Conservation (phyloP, 2,888 invertebrate species). For the Drosophila meridiana region DNA sequence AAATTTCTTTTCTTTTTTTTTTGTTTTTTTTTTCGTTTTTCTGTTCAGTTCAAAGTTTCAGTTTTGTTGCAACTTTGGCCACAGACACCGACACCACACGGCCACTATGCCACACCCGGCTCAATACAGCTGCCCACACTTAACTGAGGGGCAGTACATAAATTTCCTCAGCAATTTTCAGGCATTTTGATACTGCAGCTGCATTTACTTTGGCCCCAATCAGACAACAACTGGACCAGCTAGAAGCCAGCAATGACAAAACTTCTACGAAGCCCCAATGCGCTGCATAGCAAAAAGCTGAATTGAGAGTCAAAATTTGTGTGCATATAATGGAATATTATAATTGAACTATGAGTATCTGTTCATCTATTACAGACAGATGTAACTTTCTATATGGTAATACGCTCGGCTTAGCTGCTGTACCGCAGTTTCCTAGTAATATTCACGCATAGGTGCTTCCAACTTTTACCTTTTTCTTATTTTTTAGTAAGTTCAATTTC, state of each 20-base stretch:
- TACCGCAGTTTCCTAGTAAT: slow-evolving; percentile 4
- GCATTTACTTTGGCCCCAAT: slow-evolving; percentile 41
- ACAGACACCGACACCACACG: slow-evolving; percentile 50
- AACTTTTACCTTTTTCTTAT: not conserved
- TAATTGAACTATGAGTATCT: not conserved
- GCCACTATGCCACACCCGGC: slow-evolving; percentile 27
- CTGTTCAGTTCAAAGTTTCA: slow-evolving; percentile 68
- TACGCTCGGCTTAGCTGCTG: not conserved
- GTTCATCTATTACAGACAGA: too few relatives aligned
- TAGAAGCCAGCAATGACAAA: slow-evolving; percentile 9
- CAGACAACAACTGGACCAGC: slow-evolving; percentile 47
- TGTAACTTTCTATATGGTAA: not conserved
- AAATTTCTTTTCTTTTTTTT: slow-evolving; percentile 1
- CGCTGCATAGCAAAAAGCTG: not conserved
- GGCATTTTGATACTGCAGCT: slow-evolving; percentile 38
- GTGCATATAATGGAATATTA: not conserved
- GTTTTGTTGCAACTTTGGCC: slow-evolving; percentile 79
- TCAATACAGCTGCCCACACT: slow-evolving; percentile 29
- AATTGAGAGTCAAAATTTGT: not conserved
- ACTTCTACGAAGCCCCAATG: slow-evolving; percentile 10
- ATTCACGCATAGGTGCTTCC: slow-evolving; percentile 14
- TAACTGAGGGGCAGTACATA: slow-evolving; percentile 60
- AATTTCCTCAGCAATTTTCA: slow-evolving; percentile 58
- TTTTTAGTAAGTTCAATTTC: slow-evolving; percentile 25
- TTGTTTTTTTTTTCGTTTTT: slow-evolving; percentile 10